These are phyloP conservation scores for Halichoeres trimaculatus DNA, from an alignment of 2,113 vertebrate species.

Conservation along the genomic window DNA sequence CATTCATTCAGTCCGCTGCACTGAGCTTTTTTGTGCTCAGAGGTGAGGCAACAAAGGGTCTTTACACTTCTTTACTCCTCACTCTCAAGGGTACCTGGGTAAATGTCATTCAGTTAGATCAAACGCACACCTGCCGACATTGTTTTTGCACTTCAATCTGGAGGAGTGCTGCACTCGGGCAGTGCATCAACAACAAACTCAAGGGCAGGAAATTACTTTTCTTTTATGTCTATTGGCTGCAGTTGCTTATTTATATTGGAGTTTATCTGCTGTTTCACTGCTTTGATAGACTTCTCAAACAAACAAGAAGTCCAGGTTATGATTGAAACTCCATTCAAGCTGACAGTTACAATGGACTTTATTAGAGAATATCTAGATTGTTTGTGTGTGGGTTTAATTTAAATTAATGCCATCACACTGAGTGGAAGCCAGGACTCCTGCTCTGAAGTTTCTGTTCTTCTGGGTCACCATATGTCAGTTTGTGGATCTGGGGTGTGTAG, in stretches of 20 bases:
- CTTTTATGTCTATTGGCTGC: conserved; percentile 59
- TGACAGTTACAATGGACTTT: not conserved
- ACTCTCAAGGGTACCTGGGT: conserved; percentile 67
- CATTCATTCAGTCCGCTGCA: conserved; percentile 35
- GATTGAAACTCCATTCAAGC: not conserved
- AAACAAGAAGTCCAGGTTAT: conserved; percentile 30
- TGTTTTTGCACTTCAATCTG: conserved; percentile 66
- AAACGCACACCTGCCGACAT: conserved; percentile 72
- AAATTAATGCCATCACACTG: conserved; percentile 13
- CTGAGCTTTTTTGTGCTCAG: conserved; percentile 33
- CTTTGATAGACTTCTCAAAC: conserved; percentile 60
- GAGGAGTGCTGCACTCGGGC: conserved; percentile 52
- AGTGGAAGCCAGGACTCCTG: conserved; percentile 7
- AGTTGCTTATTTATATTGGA: conserved; percentile 60
- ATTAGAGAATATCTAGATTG: not conserved
- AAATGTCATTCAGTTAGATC: conserved; percentile 72
- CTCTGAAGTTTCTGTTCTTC: conserved; percentile 39
- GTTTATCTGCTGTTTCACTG: conserved; percentile 57
- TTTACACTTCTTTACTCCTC: conserved; percentile 57
- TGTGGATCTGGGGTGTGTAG: conserved; percentile 31
- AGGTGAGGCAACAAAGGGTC: conserved; percentile 65
- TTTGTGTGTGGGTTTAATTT: conserved; percentile 6
- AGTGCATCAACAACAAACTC: conserved; percentile 62
- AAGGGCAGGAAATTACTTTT: conserved; percentile 73
- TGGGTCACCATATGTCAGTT: conserved; percentile 61